Percentiles rank a stretch among this genome's conserved stretches.
These are phyloP conservation scores for Cantharis rustica DNA, from an alignment of 2,888 invertebrate genomes.

Conservation along the genomic window DNA sequence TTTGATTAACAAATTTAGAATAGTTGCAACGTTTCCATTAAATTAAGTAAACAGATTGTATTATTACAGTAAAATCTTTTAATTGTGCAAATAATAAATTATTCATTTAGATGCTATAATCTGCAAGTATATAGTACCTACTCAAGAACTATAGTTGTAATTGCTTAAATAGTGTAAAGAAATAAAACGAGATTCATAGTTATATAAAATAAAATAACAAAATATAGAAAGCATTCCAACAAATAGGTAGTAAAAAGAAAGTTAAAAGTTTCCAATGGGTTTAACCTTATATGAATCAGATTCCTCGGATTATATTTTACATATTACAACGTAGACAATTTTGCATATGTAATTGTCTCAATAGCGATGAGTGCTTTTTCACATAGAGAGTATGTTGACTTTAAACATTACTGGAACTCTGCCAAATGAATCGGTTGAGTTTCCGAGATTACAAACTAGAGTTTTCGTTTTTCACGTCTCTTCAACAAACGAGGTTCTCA, in stretches of 20 bases:
- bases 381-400: not conserved
- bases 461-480: not conserved
- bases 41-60: too few species aligned
- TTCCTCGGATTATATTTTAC: not conserved
- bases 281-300: not conserved
- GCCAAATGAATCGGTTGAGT: not conserved
- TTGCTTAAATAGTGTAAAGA: not conserved
- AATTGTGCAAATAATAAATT: not conserved
- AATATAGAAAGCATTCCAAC: not conserved
- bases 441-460: not conserved
- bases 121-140: not conserved
- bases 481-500: not conserved
- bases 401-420: not conserved
- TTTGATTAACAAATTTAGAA: slow-evolving; percentile 5
- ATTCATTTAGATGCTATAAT: not conserved
- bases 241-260: not conserved
- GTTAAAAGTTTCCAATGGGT: not conserved
- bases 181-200: not conserved
- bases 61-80: not conserved
- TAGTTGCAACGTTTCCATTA: not conserved
- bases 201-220: not conserved
- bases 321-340: not conserved
- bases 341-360: not conserved
- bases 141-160: not conserved
- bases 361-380: not conserved